phyloP scores from a whole-genome alignment of 2,888 invertebrate genomes.

The Volucella zonaria region DNA sequence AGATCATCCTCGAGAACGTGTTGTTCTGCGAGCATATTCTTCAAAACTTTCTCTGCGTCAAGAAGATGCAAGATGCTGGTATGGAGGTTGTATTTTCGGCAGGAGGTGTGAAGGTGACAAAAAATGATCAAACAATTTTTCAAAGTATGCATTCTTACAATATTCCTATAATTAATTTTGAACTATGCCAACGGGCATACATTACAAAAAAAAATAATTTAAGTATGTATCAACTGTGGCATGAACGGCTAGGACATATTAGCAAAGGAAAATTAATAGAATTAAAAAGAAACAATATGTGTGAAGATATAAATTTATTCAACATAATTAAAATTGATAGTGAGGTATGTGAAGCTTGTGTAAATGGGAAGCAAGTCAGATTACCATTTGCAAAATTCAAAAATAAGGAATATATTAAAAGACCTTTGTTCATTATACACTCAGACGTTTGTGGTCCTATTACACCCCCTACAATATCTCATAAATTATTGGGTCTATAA shows the following conservation, averaged over 20 bases:
- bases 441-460: conserved; percentile 78
- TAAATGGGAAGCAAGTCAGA: conserved; percentile 78
- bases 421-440: conserved; percentile 78
- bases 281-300: conserved; percentile 40
- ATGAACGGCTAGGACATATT: conserved; percentile 41
- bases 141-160: conserved; percentile 10
- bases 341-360: conserved; percentile 77
- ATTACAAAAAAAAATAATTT: neutral
- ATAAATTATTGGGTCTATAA: no score
- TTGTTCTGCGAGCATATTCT: conserved; percentile 77
- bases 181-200: neutral
- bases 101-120: conserved; percentile 75
- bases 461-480: conserved; percentile 76
- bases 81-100: conserved; percentile 60
- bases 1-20: conserved; percentile 60
- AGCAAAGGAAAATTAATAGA: conserved; percentile 29
- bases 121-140: conserved; percentile 57
- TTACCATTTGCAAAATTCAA: conserved; percentile 76
- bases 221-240: conserved; percentile 35
- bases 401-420: conserved; percentile 71
- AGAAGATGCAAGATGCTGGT: conserved; percentile 76
- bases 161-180: conserved; percentile 21
- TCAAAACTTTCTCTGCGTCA: conserved; percentile 77
- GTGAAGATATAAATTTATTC: conserved; percentile 35
- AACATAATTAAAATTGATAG: conserved; percentile 12